A percentile compares a stretch with the other conserved stretches of the same genome.
These are phyloP conservation scores for Colletes collaris DNA, from an alignment of 2,888 invertebrate species.

Conservation along the genomic window DNA sequence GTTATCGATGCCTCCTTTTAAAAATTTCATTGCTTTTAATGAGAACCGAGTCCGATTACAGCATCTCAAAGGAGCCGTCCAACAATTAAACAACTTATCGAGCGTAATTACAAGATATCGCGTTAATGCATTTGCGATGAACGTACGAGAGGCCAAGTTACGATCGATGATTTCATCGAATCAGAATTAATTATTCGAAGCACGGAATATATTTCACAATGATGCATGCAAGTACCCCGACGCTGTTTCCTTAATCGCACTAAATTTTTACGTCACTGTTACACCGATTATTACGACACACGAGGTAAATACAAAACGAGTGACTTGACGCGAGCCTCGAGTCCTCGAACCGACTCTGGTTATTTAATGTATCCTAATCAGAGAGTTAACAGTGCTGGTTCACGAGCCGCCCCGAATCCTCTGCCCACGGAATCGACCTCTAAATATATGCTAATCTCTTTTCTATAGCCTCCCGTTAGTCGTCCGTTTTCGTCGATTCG, in stretches of 20 bases:
- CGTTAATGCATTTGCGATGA: constrained; percentile 1
- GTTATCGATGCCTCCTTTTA: too few species aligned
- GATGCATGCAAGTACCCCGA: constrained; percentile 22
- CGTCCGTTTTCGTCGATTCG: too few species aligned
- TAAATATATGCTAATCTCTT: constrained; percentile 39
- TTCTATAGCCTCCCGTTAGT: neutral
- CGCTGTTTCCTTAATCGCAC: constrained; percentile 4
- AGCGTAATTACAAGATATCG: neutral
- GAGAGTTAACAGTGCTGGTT: constrained; percentile 8
- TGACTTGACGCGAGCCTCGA: constrained; percentile 5
- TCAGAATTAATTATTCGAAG: constrained; percentile 17
- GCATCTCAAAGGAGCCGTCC: too few species aligned
- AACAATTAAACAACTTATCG: constrained; percentile 4
- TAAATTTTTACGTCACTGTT: constrained; percentile 31
- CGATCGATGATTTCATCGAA: constrained; percentile 10
- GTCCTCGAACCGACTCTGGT: constrained; percentile 7
- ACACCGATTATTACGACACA: constrained; percentile 20
- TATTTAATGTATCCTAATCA: constrained; percentile 48
- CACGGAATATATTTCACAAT: neutral
- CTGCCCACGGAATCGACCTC: neutral
- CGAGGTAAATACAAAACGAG: constrained; percentile 11
- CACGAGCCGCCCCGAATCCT: constrained; percentile 13
- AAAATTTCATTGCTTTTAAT: too few species aligned
- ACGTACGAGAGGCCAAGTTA: neutral
- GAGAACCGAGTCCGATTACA: too few species aligned